Evolutionary conservation across 2,888 invertebrate species (phyloP), one percentile per base, ranked within the genome.

Genomic region (Amphimallon solstitiale): DNA sequence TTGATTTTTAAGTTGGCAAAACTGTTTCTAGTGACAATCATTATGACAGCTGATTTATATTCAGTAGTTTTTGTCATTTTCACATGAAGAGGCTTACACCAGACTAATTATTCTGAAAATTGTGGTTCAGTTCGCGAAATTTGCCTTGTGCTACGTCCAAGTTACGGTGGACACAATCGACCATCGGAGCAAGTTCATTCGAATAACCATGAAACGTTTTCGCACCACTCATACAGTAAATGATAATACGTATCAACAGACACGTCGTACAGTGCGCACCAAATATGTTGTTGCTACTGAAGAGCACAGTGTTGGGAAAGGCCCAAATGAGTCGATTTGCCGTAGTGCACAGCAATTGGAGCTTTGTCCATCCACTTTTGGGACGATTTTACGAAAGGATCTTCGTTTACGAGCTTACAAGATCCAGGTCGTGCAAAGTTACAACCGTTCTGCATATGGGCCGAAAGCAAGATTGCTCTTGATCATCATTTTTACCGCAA

Each of bases 361-460:
- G 54, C 59, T 74, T 6, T 74, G 71, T 71, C 67, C 70, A 68
- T 71, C 72, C 68, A 72, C 71, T 70, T 70, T 72, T 64, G 72
- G 70, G 68, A 72, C 70, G 56, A 72, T 70, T 72, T 70, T 72
- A 51, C 35, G 66, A 48, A 70, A 74, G 62, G 72, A 75, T 73
- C 70, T 72, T 70, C 72, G 73, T 65, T 69, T 75, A 61, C 66
- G 69, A 63, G 70, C 71, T 64, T 72, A 66, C 60, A 70, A 68
- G 63, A 71, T 72, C 68, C 49, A 69, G 51, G 48, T 72, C 38
- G 38, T 67, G 43, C 63, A 72, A 70, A 49, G 74, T 66, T 66
- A 73, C 59, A 73, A 69, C 66, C 72, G 63, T 74, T 73, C 52
- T 68, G 48, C 59, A 68, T 74, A 70, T 75, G 74, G 74, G 72